Evolutionary conservation across 2,888 invertebrate genomes (phyloP).

Genomic region (Idaea aversata): DNA sequence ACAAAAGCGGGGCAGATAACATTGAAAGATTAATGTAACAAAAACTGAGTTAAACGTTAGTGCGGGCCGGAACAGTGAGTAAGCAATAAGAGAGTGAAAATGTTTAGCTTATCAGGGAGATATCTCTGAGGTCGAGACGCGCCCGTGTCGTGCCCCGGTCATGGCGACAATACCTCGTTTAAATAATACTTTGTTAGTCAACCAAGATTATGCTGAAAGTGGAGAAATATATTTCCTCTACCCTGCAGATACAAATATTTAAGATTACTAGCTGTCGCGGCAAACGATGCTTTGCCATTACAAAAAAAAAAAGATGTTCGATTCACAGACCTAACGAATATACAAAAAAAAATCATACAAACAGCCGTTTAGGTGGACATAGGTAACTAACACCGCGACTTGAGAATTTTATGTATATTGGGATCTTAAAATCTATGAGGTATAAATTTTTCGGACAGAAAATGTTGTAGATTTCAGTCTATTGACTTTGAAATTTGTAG

Average conservation of each 20-base stretch:
- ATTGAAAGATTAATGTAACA: conserved; percentile 14
- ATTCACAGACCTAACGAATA: no score
- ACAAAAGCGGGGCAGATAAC: conserved; percentile 18
- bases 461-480: no score
- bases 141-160: conserved; percentile 8
- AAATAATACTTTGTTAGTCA: background rate
- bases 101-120: conserved; percentile 26
- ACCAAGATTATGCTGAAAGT: background rate
- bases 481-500: no score
- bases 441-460: no score
- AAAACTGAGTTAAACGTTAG: conserved; percentile 12
- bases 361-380: no score
- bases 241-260: background rate
- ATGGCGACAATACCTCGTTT: conserved; percentile 10
- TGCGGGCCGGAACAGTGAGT: conserved; percentile 23
- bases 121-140: conserved; percentile 25
- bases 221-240: background rate
- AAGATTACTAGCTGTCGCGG: no score
- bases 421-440: no score
- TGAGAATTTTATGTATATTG: no score
- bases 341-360: no score
- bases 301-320: no score
- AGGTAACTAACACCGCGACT: no score
- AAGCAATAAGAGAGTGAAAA: conserved; percentile 24
- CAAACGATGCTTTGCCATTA: no score